phyloP scores from a whole-genome alignment of 2,888 invertebrate genomes.

The Perizoma flavofasciatum region DNA sequence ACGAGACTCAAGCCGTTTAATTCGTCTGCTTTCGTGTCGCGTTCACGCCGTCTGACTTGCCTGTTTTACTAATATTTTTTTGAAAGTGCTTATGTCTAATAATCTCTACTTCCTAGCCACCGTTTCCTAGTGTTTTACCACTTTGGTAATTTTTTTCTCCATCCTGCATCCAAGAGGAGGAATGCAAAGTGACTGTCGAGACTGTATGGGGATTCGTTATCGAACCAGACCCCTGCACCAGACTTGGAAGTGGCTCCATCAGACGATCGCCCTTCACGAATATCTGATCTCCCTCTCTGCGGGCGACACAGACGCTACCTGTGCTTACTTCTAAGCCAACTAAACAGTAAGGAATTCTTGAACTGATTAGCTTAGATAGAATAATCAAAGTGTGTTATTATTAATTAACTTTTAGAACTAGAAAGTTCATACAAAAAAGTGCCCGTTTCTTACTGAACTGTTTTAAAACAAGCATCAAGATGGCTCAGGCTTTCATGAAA shows the following conservation, averaged over 20 bases:
- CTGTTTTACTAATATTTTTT: too few species aligned
- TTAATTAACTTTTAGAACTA: constrained; percentile 64
- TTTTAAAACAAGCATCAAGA: constrained; percentile 49
- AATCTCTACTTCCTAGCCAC: constrained; percentile 28
- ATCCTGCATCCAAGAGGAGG: constrained; percentile 82
- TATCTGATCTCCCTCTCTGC: constrained; percentile 92
- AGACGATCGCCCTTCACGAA: constrained; percentile 94
- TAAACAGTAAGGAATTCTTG: constrained; percentile 51
- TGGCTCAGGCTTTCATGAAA: constrained; percentile 78
- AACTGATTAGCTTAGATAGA: constrained; percentile 46
- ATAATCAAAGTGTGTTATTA: constrained; percentile 38
- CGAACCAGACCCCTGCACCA: constrained; percentile 95
- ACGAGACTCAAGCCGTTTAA: constrained; percentile 66
- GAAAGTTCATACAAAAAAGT: constrained; percentile 80
- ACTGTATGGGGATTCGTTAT: constrained; percentile 94
- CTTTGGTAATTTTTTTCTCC: constrained; percentile 70
- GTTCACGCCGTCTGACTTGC: constrained; percentile 33
- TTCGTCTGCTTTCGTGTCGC: constrained; percentile 65
- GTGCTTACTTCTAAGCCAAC: constrained; percentile 57
- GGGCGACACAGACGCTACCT: constrained; percentile 86
- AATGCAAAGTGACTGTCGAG: constrained; percentile 89
- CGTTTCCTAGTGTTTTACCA: constrained; percentile 48
- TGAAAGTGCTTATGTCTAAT: constrained; percentile 5
- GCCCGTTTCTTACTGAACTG: constrained; percentile 54
- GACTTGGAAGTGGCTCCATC: constrained; percentile 98